These are phyloP conservation scores for Myotis findleyi DNA, from an alignment of 2,797 vertebrate genomes.

Conservation along the genomic window DNA sequence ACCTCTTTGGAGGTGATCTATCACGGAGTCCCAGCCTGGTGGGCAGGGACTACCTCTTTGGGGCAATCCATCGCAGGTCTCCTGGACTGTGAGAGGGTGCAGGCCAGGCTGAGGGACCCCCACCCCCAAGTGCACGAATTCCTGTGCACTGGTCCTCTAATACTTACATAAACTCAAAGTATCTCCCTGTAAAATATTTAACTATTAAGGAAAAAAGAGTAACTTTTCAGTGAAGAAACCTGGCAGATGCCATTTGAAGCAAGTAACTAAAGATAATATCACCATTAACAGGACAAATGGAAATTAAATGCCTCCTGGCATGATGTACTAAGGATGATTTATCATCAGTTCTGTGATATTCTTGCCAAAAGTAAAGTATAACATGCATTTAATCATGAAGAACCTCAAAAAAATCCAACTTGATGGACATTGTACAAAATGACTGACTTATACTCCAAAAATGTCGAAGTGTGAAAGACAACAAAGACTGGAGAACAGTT, in stretches of 20 bases:
- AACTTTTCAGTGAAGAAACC: neutral
- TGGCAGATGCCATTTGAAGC: neutral
- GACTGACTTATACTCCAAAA: neutral
- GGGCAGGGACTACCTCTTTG: too few species aligned
- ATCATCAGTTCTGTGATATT: neutral
- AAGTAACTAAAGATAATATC: neutral
- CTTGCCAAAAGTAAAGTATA: neutral
- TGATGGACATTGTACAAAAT: neutral
- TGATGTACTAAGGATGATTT: neutral
- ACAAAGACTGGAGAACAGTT: neutral
- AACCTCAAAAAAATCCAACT: neutral
- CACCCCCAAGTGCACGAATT: too few species aligned
- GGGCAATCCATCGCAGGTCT: too few species aligned
- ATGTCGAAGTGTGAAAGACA: neutral
- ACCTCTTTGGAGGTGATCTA: too few species aligned
- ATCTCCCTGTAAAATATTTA: neutral
- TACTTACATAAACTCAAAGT: neutral
- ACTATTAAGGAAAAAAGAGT: neutral
- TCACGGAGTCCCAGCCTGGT: too few species aligned
- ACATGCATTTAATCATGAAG: neutral
- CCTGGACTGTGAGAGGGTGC: too few species aligned
- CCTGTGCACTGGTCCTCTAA: too few species aligned
- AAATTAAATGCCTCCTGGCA: conserved; percentile 6
- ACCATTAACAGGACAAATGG: neutral
- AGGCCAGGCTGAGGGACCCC: too few species aligned